These are phyloP conservation scores for Oncorhynchus clarkii DNA, from an alignment of 2,113 vertebrate species.

Conservation along the genomic window DNA sequence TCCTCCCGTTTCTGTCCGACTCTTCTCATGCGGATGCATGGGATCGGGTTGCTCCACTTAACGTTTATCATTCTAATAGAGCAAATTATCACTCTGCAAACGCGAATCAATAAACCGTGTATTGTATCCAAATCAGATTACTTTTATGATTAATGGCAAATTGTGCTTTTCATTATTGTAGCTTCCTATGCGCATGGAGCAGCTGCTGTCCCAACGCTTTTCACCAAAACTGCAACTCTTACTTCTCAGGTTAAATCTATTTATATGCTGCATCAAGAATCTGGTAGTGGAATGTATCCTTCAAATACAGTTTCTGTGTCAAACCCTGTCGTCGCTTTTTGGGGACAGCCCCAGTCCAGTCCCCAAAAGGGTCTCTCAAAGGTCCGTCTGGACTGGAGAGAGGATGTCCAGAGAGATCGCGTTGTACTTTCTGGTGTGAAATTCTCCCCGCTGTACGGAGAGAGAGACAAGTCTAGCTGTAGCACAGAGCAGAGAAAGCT, in stretches of 20 bases:
- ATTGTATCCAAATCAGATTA: no score
- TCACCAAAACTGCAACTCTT: constrained; percentile 1
- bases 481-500: constrained; percentile 46
- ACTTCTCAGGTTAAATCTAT: not conserved
- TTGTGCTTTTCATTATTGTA: constrained; percentile 33
- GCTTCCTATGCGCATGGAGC: not conserved
- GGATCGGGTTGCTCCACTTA: constrained; percentile 68
- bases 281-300: constrained; percentile 16
- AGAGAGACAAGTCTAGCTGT: constrained; percentile 25
- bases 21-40: constrained; percentile 65
- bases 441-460: constrained; percentile 21
- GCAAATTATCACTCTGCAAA: not conserved
- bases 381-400: constrained; percentile 20
- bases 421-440: constrained; percentile 43
- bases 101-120: no score
- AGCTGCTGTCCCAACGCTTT: not conserved
- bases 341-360: constrained; percentile 36
- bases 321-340: not conserved
- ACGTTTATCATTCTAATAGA: constrained; percentile 71
- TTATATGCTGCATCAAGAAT: not conserved
- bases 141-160: constrained; percentile 17
- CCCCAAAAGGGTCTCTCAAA: not conserved
- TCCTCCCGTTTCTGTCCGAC: constrained; percentile 83
- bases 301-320: not conserved
- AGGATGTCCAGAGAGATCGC: constrained; percentile 23